Evolutionary conservation across 2,113 vertebrate genomes (phyloP), one percentile per base, ranked within the genome.

Genomic region (Sander lucioperca): DNA sequence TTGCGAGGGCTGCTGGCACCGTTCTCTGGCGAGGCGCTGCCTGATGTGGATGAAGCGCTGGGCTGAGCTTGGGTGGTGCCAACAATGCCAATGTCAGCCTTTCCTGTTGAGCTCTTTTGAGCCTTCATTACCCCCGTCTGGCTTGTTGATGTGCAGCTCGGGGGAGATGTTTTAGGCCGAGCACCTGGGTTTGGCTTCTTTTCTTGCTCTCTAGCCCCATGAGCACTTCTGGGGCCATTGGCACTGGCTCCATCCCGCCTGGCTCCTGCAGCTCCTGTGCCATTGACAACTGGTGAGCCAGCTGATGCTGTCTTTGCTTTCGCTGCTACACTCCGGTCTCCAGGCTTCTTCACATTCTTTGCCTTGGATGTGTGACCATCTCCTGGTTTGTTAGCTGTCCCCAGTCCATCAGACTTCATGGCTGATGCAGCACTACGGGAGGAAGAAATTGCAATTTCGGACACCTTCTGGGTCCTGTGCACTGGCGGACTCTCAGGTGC

Each of bases 391-490:
- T 76, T 95, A 73, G 95, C 96, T 87, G 96, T 95, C 0, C 92
- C 96, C 90, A 97, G 94, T 84, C 95, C 96, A 94, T 99, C 98
- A 19, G 98, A 99, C 96, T 99, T 99, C 98, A 99, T 99, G 94
- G 96, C 97, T 93, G 95, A 92, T 47, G 84, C 63, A 54, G 92
- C 92, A 87, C 89, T 87, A 78, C 66, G 81, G 85, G 72, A 87
- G 77, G 89, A 89, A 39, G 90, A 73, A 65, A 84, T 88, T 85
- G 93, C 89, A 86, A 1, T 77, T 85, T 91, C 81, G 33, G 87
- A 79, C 77, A 76, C 92, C 89, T 90, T 92, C 85, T 80, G 82
- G 72, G 91, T 94, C 90, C 87, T 93, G 85, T 74, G 94, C 84
- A 92, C 95, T 85, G 87, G 70, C 83, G 91, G 75, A 85, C 91